Percentiles rank a stretch among this genome's conserved stretches.
Conservation (phyloP, 2,888 invertebrate species). For the Sussaba pulchella region DNA sequence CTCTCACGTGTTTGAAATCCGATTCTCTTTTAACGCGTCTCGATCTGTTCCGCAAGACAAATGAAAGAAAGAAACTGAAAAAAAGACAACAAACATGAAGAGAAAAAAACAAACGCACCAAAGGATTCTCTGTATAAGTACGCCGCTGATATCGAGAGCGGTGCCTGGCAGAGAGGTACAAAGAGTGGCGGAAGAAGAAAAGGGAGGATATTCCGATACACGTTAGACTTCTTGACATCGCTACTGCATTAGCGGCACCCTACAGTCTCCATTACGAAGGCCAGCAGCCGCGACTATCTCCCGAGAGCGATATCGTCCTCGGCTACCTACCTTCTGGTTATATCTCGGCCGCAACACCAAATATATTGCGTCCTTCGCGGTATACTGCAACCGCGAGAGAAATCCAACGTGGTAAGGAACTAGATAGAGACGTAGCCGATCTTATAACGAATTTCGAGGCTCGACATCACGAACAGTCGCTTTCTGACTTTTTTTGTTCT, state of each 20-base stretch:
- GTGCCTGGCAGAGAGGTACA: constrained; percentile 64
- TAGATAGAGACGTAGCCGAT: constrained; percentile 81
- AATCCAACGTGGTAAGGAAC: constrained; percentile 62
- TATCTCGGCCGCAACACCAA: constrained; percentile 76
- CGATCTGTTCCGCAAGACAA: constrained; percentile 3
- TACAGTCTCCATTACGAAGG: constrained; percentile 82
- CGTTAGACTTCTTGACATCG: constrained; percentile 80
- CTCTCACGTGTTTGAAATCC: no score
- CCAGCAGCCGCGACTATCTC: constrained; percentile 76
- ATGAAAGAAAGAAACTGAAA: constrained; percentile 15
- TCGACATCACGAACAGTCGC: constrained; percentile 9
- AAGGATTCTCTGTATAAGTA: constrained; percentile 60
- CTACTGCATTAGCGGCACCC: constrained; percentile 84
- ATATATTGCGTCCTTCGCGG: constrained; percentile 79
- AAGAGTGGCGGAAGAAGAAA: constrained; percentile 62
- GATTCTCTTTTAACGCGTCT: no score
- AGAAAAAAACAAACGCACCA: constrained; percentile 29
- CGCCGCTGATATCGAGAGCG: constrained; percentile 66
- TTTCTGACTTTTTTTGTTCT: neutral
- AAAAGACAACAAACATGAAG: constrained; percentile 4
- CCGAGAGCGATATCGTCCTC: constrained; percentile 78
- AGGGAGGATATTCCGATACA: constrained; percentile 69
- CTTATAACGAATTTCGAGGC: constrained; percentile 73
- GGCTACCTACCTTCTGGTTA: constrained; percentile 73
- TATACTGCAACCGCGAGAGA: constrained; percentile 56